Evolutionary conservation across 2,797 vertebrate species (phyloP).

Genomic region (Dicrostonyx torquatus): DNA sequence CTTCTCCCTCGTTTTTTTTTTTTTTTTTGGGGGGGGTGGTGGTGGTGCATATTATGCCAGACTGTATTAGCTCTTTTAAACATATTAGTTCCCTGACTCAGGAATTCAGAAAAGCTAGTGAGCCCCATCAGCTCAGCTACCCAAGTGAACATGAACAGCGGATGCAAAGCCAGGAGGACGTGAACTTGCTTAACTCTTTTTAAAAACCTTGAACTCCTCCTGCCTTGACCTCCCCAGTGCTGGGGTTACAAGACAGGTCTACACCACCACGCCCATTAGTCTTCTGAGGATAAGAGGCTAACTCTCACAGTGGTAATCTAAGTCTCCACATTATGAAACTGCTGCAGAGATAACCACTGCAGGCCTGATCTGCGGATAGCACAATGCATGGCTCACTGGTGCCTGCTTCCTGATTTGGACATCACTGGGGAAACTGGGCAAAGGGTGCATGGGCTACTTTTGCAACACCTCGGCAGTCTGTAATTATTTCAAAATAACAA

Average conservation of each 20-base stretch:
- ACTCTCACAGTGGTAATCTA: neutral
- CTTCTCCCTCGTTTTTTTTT: neutral
- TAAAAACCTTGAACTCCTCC: neutral
- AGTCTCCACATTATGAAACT: neutral
- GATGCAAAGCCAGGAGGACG: neutral
- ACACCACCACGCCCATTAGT: neutral
- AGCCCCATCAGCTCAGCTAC: neutral
- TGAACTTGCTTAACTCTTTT: neutral
- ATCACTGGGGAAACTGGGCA: neutral
- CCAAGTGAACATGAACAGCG: neutral
- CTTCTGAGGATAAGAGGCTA: neutral
- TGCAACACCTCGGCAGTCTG: neutral
- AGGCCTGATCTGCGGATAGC: neutral
- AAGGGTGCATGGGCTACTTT: neutral
- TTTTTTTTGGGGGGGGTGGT: neutral
- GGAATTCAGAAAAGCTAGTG: neutral
- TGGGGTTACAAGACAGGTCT: neutral
- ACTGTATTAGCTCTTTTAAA: neutral
- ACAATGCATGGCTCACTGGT: neutral
- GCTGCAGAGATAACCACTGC: fast-evolving
- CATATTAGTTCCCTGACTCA: neutral
- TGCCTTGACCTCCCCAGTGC: neutral
- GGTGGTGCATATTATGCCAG: neutral
- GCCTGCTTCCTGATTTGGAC: neutral
- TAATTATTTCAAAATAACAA: constrained; percentile 39